A percentile compares a stretch with the other conserved stretches of the same genome.
Evolutionary conservation across 2,888 invertebrate genomes (phyloP).

Genomic region (Ochropacha duplaris): DNA sequence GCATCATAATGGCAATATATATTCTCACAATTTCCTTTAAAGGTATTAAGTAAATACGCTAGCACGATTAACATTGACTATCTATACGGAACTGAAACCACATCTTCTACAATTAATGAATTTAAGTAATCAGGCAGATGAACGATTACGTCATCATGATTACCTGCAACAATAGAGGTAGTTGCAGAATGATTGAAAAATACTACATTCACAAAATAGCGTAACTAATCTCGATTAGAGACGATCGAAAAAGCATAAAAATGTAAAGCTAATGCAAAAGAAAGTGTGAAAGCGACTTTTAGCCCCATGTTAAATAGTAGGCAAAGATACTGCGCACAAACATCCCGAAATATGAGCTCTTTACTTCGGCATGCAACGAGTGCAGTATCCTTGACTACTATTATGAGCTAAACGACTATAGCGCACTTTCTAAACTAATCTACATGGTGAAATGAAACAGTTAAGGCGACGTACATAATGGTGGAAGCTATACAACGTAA

Average conservation of each 20-base stretch:
- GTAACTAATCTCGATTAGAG: conserved; percentile 17
- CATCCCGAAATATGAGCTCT: conserved; percentile 77
- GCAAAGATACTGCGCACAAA: conserved; percentile 49
- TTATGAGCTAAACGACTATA: conserved; percentile 36
- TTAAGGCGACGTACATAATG: conserved; percentile 46
- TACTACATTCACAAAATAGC: neutral
- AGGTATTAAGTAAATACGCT: neutral
- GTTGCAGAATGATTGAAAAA: conserved; percentile 5
- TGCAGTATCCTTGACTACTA: conserved; percentile 43
- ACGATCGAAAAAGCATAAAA: conserved; percentile 33
- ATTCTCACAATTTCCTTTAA: neutral
- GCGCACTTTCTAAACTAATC: conserved; percentile 32
- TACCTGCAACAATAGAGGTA: conserved; percentile 31
- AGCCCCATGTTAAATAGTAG: conserved; percentile 30
- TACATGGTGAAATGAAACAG: conserved; percentile 45
- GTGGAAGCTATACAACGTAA: conserved; percentile 53
- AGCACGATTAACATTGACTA: neutral
- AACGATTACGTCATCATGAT: conserved; percentile 12
- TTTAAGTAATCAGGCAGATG: conserved; percentile 21
- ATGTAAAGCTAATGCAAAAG: conserved; percentile 37
- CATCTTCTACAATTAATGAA: neutral
- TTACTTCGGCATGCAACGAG: conserved; percentile 65
- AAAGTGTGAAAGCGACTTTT: conserved; percentile 39
- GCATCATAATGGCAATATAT: neutral
- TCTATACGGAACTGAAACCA: neutral